phyloP scores from a whole-genome alignment of 2,888 invertebrate species.

The Dusona sp. region DNA sequence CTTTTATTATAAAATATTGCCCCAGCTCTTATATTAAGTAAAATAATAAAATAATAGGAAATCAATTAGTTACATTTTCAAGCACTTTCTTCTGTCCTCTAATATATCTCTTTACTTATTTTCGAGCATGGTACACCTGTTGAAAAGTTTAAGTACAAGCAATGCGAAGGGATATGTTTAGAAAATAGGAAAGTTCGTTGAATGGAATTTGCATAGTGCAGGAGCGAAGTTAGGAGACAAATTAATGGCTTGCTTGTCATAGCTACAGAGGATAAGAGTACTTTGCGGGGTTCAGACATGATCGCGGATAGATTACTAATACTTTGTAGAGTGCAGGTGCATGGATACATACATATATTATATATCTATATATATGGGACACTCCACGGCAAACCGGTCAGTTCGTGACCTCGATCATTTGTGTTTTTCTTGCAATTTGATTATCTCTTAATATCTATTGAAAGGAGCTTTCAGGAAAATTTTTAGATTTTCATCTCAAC shows the following conservation, averaged over 20 bases:
- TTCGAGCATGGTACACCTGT: neutral
- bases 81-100: neutral
- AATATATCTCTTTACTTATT: neutral
- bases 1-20: neutral
- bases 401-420: too few species aligned
- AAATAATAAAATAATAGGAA: neutral
- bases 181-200: neutral
- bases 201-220: neutral
- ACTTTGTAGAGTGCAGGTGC: neutral
- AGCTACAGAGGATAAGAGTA: slow-evolving; percentile 48
- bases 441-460: too few species aligned
- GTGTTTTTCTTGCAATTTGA: too few species aligned
- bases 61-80: neutral
- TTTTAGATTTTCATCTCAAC: too few species aligned
- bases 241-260: slow-evolving; percentile 65
- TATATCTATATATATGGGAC: too few species aligned
- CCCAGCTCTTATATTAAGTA: neutral
- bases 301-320: neutral
- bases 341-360: neutral
- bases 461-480: too few species aligned
- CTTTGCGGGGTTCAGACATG: neutral
- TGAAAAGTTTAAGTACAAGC: neutral
- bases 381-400: too few species aligned
- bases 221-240: neutral
- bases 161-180: neutral